Base-by-base conservation (phyloP, 2,113 vertebrate species). In the Pelodiscus sinensis region DNA sequence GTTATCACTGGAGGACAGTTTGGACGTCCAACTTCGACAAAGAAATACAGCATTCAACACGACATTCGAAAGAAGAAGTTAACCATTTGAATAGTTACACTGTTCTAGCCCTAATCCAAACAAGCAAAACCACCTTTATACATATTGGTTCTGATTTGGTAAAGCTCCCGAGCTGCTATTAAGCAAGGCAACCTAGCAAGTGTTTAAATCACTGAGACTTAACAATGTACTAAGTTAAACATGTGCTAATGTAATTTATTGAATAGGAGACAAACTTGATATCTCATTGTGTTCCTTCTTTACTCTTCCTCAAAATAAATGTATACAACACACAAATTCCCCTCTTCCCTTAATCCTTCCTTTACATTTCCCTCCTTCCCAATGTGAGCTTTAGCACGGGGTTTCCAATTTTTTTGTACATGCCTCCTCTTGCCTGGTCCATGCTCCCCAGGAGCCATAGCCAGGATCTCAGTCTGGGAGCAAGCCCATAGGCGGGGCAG, bases 271-370 rank as follows among this genome's bases (percentile, higher is more conserved):
- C 62, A 82, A 73, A 35, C 60, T 6, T 19, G 44, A 57, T 21
- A 31, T 44, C 44, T 44, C 44, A 44, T 38, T 55, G 77, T 7
- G 25, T 79, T 57, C 8, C 22, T 57, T 22, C 56, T 51, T 71
- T n/a, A 38, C 18, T 71, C 16, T 92, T 96, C 55, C 81, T 78
- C 75, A 82, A 88, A 83, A 85, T 22, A 14, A 62, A 79, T 65
- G 0, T 0, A 35, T 25, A 22, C 0, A n/a, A 22, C 38, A 16
- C 65, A 81, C 2, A 82, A 52, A 73, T 44, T 27, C 27, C 73
- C 16, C 75, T 90, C 44, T 44, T 44, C 44, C 44, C 44, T 44
- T 44, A 44, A 44, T 44, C 44, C 82, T 22, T 27, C 56, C 84
- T 79, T 52, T 79, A 44, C 50, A 91, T 88, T 50, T 87, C 83